Percentiles rank a stretch among this genome's conserved stretches.
Evolutionary conservation across 2,797 vertebrate species (phyloP).

Genomic region (Parotocinclus haroldoi): DNA sequence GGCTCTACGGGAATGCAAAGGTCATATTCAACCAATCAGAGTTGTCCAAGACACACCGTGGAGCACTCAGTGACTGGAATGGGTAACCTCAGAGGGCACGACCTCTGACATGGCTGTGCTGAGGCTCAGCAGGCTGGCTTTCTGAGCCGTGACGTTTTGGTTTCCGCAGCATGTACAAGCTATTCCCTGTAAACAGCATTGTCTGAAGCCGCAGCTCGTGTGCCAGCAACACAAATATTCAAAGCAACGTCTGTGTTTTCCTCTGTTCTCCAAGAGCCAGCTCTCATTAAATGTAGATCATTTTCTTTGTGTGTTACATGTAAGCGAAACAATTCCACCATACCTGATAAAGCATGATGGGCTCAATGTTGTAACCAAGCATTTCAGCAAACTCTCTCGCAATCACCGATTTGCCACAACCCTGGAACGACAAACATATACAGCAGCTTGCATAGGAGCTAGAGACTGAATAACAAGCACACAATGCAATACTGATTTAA

Average conservation of each 20-base stretch:
- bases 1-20: slow-evolving; percentile 22
- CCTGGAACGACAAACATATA: slow-evolving; percentile 66
- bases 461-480: background rate
- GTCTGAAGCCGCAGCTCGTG: slow-evolving; percentile 29
- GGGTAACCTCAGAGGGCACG: slow-evolving; percentile 24
- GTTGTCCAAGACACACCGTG: slow-evolving; percentile 19
- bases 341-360: slow-evolving; percentile 97
- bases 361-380: slow-evolving; percentile 86
- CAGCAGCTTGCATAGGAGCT: background rate
- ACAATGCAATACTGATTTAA: background rate
- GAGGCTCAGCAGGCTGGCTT: slow-evolving; percentile 31
- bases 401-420: slow-evolving; percentile 92
- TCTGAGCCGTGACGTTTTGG: slow-evolving; percentile 22
- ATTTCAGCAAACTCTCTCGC: slow-evolving; percentile 86
- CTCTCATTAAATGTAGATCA: background rate
- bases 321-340: slow-evolving; percentile 1
- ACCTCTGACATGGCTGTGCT: slow-evolving; percentile 30
- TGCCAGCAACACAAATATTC: slow-evolving; percentile 26
- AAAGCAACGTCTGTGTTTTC: background rate
- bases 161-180: slow-evolving; percentile 30
- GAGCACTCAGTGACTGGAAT: slow-evolving; percentile 20
- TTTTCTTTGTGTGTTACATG: background rate
- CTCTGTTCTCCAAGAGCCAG: slow-evolving; percentile 2
- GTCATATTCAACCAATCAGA: slow-evolving; percentile 15
- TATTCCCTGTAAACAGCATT: slow-evolving; percentile 29